These are phyloP conservation scores for Centropyge bicolor DNA, from an alignment of 2,797 vertebrate species.

Conservation along the genomic window DNA sequence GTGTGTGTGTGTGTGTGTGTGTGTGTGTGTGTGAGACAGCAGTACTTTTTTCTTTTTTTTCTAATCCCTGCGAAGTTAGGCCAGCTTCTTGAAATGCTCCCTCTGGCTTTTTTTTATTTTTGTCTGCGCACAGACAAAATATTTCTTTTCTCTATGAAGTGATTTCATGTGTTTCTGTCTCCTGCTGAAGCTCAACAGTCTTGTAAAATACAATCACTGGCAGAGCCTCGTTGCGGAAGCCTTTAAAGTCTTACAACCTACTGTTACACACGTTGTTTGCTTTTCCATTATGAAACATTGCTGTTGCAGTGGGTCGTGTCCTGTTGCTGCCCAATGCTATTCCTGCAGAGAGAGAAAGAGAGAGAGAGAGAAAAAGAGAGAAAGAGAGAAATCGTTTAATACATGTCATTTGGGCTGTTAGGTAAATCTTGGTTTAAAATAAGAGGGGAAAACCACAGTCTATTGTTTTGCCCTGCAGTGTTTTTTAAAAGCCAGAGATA, in stretches of 20 bases:
- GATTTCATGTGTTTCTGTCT: slow-evolving; percentile 33
- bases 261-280: slow-evolving; percentile 67
- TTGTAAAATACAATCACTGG: slow-evolving; percentile 54
- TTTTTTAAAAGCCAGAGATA: slow-evolving; percentile 68
- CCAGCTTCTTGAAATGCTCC: slow-evolving; percentile 24
- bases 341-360: slow-evolving; percentile 53
- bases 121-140: slow-evolving; percentile 39
- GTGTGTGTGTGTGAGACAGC: slow-evolving; percentile 12
- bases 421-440: slow-evolving; percentile 71
- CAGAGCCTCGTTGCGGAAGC: slow-evolving; percentile 44
- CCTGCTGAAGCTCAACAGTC: slow-evolving; percentile 27
- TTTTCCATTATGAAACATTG: slow-evolving; percentile 66
- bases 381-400: slow-evolving; percentile 53
- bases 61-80: slow-evolving; percentile 19
- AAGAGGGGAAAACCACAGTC: slow-evolving; percentile 62
- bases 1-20: background rate
- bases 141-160: slow-evolving; percentile 20
- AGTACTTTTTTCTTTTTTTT: slow-evolving; percentile 21
- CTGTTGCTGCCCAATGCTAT: slow-evolving; percentile 42
- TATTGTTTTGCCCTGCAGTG: slow-evolving; percentile 67
- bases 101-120: slow-evolving; percentile 32
- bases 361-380: background rate
- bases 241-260: slow-evolving; percentile 63
- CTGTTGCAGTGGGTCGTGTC: slow-evolving; percentile 65
- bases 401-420: slow-evolving; percentile 58